Evolutionary conservation across 2,113 vertebrate species (phyloP).

Genomic region (Perca fluviatilis): DNA sequence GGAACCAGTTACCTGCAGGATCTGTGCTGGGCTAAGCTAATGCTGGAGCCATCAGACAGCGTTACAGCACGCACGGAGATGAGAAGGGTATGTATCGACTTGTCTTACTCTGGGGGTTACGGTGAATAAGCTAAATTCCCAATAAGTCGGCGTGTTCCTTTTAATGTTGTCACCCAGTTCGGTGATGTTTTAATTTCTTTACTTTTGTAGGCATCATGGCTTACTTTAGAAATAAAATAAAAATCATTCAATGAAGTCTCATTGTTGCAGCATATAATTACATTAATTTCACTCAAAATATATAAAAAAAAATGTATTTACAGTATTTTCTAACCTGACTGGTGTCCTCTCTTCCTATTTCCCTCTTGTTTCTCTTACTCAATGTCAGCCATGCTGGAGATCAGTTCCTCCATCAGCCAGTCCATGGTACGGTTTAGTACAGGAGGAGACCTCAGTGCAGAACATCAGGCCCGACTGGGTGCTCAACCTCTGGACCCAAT

Average conservation of each 20-base stretch:
- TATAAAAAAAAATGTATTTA: not conserved
- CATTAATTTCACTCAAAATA: not conserved
- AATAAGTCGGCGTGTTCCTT: too few relatives aligned
- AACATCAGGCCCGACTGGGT: conserved; percentile 68
- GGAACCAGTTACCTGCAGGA: too few relatives aligned
- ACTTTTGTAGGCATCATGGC: not conserved
- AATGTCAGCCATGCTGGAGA: conserved; percentile 86
- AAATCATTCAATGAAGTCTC: not conserved
- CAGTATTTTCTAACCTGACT: not conserved
- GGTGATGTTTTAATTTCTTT: not conserved
- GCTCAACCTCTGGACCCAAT: conserved; percentile 86
- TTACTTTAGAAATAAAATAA: not conserved
- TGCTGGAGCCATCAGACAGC: too few relatives aligned
- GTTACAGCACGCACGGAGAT: too few relatives aligned
- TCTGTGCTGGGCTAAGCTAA: too few relatives aligned
- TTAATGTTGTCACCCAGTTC: not conserved
- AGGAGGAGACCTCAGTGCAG: conserved; percentile 84
- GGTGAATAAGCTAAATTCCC: too few relatives aligned
- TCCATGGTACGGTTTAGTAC: conserved; percentile 87
- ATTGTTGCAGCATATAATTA: not conserved
- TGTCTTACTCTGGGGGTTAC: too few relatives aligned
- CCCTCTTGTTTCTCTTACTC: conserved; percentile 14
- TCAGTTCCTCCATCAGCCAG: conserved; percentile 85
- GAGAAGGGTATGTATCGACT: too few relatives aligned
- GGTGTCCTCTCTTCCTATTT: conserved; percentile 11